Percentiles rank a stretch among this genome's conserved stretches.
Evolutionary conservation across 2,113 vertebrate species (phyloP).

Genomic region (Perca flavescens): DNA sequence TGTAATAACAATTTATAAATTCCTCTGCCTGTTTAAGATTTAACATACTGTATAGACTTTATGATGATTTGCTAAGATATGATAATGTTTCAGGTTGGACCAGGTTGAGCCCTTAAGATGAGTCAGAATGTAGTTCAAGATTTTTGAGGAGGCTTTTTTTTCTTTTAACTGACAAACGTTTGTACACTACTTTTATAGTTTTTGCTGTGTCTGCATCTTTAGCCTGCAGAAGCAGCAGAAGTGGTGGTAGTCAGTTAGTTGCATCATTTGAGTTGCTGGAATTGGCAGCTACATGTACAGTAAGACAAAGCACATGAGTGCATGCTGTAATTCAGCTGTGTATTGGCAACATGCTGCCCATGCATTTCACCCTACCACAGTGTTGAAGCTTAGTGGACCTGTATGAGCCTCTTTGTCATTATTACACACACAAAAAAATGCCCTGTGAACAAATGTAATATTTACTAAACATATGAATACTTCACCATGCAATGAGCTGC

Average conservation of each 20-base stretch:
- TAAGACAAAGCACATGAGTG: not conserved
- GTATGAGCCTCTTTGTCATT: not conserved
- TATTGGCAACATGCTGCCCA: constrained; percentile 17
- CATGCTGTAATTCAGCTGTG: not conserved
- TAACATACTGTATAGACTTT: not conserved
- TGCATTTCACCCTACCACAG: not conserved
- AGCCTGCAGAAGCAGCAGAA: not conserved
- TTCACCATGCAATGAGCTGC: not conserved
- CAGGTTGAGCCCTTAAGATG: not conserved
- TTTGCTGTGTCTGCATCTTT: not conserved
- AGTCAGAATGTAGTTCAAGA: not conserved
- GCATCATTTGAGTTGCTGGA: not conserved
- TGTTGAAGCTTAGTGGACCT: not conserved
- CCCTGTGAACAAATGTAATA: not conserved
- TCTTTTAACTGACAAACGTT: not conserved
- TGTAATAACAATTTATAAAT: constrained; percentile 20
- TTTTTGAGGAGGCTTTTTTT: not conserved
- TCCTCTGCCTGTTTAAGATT: not conserved
- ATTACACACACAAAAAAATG: constrained; percentile 15
- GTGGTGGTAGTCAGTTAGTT: not conserved
- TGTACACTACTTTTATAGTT: not conserved
- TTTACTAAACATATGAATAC: constrained; percentile 10
- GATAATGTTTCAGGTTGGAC: not conserved
- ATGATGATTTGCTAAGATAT: not conserved
- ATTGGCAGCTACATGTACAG: not conserved